These are phyloP conservation scores for Oncorhynchus mykiss DNA, from an alignment of 2,113 vertebrate genomes.

Conservation along the genomic window DNA sequence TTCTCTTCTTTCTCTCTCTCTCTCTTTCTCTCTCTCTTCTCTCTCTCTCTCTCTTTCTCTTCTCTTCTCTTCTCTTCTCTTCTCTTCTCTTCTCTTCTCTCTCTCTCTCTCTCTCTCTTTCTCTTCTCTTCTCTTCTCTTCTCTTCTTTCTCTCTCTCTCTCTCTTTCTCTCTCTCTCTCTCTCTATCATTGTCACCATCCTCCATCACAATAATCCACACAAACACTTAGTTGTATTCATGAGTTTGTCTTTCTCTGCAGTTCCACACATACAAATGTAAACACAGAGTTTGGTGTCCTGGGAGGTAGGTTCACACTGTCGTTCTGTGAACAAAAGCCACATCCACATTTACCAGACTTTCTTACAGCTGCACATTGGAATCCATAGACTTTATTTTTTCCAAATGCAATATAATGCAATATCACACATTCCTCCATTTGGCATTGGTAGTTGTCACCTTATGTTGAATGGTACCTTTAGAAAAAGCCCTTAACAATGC, in stretches of 20 bases:
- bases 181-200: background rate
- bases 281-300: conserved; percentile 12
- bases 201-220: conserved; percentile 21
- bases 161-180: background rate
- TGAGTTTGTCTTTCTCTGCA: conserved; percentile 18
- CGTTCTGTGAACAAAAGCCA: conserved; percentile 9
- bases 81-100: too few relatives aligned
- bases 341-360: conserved; percentile 13
- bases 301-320: conserved; percentile 17
- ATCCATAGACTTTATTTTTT: conserved; percentile 2
- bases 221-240: conserved; percentile 35
- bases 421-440: conserved; percentile 10
- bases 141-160: too few relatives aligned
- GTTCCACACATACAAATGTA: conserved; percentile 25
- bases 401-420: conserved; percentile 10
- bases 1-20: too few relatives aligned
- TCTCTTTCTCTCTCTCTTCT: too few relatives aligned
- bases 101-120: background rate
- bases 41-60: background rate
- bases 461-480: background rate
- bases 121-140: too few relatives aligned
- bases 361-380: conserved; percentile 1
- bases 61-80: too few relatives aligned
- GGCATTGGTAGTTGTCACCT: conserved; percentile 16
- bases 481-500: background rate